phyloP scores from a whole-genome alignment of 2,797 vertebrate species.

The Salarias fasciatus region DNA sequence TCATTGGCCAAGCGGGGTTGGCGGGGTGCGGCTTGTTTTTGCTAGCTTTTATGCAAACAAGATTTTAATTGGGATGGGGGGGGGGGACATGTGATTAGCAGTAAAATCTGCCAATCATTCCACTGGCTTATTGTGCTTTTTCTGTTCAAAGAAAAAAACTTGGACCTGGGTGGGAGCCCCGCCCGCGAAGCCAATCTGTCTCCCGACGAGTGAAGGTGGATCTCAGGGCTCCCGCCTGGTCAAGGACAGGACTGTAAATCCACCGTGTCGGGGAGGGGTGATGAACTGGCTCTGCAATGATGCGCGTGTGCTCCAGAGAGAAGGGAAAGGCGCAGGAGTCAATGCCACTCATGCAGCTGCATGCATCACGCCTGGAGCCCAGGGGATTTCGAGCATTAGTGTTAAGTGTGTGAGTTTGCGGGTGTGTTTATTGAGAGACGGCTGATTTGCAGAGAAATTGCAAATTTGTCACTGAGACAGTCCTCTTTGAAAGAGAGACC shows the following conservation, averaged over 20 bases:
- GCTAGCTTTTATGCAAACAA: slow-evolving; percentile 65
- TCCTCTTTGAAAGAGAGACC: neutral
- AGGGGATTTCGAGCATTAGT: slow-evolving; percentile 27
- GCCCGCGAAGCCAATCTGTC: slow-evolving; percentile 61
- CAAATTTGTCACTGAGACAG: too few relatives aligned
- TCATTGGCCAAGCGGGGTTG: slow-evolving; percentile 2
- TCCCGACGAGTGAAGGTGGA: slow-evolving; percentile 60
- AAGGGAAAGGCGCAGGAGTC: slow-evolving; percentile 46
- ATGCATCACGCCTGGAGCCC: slow-evolving; percentile 44
- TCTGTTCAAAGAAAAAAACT: slow-evolving; percentile 64
- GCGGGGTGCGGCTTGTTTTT: slow-evolving; percentile 36
- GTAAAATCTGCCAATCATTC: slow-evolving; percentile 50
- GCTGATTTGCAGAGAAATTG: slow-evolving; percentile 8
- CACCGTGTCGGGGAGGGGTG: slow-evolving; percentile 62
- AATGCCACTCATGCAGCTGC: slow-evolving; percentile 50
- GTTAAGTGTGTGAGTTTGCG: neutral
- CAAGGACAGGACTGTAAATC: slow-evolving; percentile 74
- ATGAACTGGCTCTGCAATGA: slow-evolving; percentile 66
- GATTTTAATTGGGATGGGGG: slow-evolving; percentile 74
- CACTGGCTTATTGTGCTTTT: slow-evolving; percentile 55
- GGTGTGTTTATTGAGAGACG: slow-evolving; percentile 6
- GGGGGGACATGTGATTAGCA: slow-evolving; percentile 62
- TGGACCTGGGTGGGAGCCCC: slow-evolving; percentile 16
- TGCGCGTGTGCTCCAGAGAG: slow-evolving; percentile 21
- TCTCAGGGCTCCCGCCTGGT: slow-evolving; percentile 56